These are phyloP conservation scores for Myanophis thanlyinensis DNA, from an alignment of 2,113 vertebrate genomes.

Conservation along the genomic window DNA sequence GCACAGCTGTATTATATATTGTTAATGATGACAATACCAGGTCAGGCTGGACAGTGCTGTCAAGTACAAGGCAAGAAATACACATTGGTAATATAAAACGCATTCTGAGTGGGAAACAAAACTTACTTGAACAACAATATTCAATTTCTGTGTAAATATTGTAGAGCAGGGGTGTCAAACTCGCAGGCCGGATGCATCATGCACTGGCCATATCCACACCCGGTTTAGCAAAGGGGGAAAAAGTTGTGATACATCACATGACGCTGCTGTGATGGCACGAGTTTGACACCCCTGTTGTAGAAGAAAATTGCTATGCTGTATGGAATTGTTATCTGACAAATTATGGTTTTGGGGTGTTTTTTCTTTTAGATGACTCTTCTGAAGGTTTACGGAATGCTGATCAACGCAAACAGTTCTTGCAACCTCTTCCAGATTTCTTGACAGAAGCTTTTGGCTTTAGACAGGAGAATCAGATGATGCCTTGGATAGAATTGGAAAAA, in stretches of 20 bases:
- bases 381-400: slow-evolving; percentile 58
- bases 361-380: slow-evolving; percentile 40
- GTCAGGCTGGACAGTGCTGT: background rate
- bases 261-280: no score
- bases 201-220: no score
- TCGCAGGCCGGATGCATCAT: no score
- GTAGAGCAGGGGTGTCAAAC: no score
- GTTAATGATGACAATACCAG: background rate
- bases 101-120: background rate
- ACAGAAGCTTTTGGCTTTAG: slow-evolving; percentile 56
- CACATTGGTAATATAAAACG: background rate
- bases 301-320: background rate
- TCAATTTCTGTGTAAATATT: background rate
- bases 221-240: no score
- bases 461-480: slow-evolving; percentile 64
- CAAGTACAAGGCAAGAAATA: background rate
- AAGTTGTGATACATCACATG: no score
- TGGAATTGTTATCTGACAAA: background rate
- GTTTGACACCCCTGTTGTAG: no score
- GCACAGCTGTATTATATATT: background rate
- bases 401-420: slow-evolving; percentile 64
- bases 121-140: background rate
- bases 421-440: slow-evolving; percentile 58
- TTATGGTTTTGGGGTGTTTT: slow-evolving; percentile 5
- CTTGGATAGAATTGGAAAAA: slow-evolving; percentile 60